phyloP scores from a whole-genome alignment of 2,797 vertebrate species.

The Smutsia gigantea region DNA sequence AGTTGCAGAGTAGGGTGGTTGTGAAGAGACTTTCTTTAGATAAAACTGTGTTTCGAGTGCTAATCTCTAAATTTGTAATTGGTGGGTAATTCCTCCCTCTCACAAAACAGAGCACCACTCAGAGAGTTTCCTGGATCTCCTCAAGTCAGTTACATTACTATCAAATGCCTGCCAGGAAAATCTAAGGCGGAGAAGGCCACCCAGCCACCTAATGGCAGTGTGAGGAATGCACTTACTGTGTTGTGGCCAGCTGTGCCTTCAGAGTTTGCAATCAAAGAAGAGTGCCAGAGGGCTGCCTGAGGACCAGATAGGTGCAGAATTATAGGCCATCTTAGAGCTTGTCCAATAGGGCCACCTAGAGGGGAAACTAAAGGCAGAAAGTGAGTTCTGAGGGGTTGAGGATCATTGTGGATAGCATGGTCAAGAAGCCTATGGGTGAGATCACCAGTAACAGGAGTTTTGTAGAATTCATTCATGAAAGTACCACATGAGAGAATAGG shows the following conservation, averaged over 20 bases:
- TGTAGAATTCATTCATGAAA: background rate
- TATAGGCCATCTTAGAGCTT: constrained; percentile 23
- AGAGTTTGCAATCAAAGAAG: background rate
- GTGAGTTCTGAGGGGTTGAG: background rate
- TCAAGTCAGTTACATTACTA: background rate
- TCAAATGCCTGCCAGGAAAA: background rate
- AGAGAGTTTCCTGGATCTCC: background rate
- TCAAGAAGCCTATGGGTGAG: background rate
- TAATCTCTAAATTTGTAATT: background rate
- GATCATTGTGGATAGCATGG: background rate
- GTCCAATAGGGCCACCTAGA: constrained; percentile 70
- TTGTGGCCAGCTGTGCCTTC: background rate
- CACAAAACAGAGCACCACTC: background rate
- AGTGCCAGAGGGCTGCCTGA: background rate
- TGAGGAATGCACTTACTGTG: background rate
- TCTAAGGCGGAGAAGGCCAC: background rate
- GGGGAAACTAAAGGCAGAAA: background rate
- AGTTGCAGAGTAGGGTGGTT: background rate
- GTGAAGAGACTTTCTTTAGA: background rate
- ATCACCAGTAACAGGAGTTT: background rate
- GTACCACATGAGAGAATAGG: background rate
- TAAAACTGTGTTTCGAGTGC: background rate
- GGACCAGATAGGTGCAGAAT: background rate
- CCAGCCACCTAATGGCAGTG: background rate
- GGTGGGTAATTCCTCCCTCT: background rate